Evolutionary conservation across 2,888 invertebrate genomes (phyloP).

Genomic region (Agrotis exclamationis): DNA sequence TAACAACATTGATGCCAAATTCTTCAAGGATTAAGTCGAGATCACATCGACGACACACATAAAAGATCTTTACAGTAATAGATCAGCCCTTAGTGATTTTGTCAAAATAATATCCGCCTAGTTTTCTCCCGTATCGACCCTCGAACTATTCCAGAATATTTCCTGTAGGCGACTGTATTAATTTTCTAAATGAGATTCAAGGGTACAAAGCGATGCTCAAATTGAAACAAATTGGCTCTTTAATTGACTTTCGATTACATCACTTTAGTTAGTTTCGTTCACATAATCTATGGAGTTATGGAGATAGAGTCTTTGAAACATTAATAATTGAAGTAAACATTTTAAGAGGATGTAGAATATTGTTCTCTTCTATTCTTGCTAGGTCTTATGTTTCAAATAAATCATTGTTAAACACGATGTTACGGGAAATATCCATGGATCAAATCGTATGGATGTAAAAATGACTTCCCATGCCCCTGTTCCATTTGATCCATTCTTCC

Average conservation of each 20-base stretch:
- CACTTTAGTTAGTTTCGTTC: not conserved
- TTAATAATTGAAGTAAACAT: conserved; percentile 2
- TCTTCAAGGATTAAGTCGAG: too few relatives aligned
- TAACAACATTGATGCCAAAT: too few relatives aligned
- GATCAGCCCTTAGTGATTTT: too few relatives aligned
- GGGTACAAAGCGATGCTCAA: conserved; percentile 10
- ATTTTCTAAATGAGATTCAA: conserved; percentile 29
- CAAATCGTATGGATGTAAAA: too few relatives aligned
- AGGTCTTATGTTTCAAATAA: too few relatives aligned
- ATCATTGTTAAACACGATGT: too few relatives aligned
- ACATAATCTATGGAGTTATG: not conserved
- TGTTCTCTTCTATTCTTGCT: too few relatives aligned
- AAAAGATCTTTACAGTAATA: too few relatives aligned
- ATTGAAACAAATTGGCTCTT: conserved; percentile 33
- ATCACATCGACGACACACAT: too few relatives aligned
- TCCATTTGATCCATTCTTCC: too few relatives aligned
- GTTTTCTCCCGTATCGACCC: not conserved
- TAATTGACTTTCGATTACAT: conserved; percentile 29
- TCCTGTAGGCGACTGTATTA: not conserved
- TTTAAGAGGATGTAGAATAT: conserved; percentile 1
- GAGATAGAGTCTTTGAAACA: not conserved
- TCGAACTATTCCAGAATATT: not conserved
- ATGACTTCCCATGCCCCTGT: too few relatives aligned
- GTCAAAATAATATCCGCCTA: not conserved
- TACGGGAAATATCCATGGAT: too few relatives aligned